A percentile compares a stretch with the other conserved stretches of the same genome.
Evolutionary conservation across 2,797 vertebrate genomes (phyloP).

Genomic region (Hyperoplus immaculatus): DNA sequence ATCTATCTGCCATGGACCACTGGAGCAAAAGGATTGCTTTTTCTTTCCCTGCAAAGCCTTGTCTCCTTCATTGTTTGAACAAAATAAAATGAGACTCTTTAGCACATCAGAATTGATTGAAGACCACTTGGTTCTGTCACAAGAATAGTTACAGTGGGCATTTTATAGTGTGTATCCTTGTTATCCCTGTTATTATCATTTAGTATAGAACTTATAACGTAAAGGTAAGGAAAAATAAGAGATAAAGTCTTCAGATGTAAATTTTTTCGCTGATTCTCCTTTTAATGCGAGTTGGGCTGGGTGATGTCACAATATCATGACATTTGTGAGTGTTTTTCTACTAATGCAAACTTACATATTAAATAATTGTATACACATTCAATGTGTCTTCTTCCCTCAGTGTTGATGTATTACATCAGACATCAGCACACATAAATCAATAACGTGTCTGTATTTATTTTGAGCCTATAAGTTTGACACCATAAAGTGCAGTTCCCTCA

Average conservation of each 20-base stretch:
- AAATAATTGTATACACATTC: too few species aligned
- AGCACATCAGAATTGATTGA: slow-evolving; percentile 58
- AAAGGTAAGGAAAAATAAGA: not conserved
- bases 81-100: slow-evolving; percentile 68
- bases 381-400: too few species aligned
- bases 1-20: slow-evolving; percentile 90
- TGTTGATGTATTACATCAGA: too few species aligned
- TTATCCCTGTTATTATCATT: slow-evolving; percentile 10
- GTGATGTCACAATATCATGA: too few species aligned
- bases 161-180: slow-evolving; percentile 9
- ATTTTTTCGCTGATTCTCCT: not conserved
- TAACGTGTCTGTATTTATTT: slow-evolving; percentile 27
- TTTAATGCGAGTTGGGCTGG: too few species aligned
- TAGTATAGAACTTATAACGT: not conserved
- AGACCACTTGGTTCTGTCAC: slow-evolving; percentile 62
- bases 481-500: slow-evolving; percentile 25
- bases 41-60: slow-evolving; percentile 50
- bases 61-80: slow-evolving; percentile 60
- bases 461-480: slow-evolving; percentile 40
- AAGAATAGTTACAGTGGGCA: slow-evolving; percentile 27
- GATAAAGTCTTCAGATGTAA: not conserved
- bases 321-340: too few species aligned
- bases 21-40: slow-evolving; percentile 87
- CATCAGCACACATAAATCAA: too few species aligned
- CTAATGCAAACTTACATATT: too few species aligned